These are phyloP conservation scores for Apoderus coryli DNA, from an alignment of 2,888 invertebrate species.

Conservation along the genomic window DNA sequence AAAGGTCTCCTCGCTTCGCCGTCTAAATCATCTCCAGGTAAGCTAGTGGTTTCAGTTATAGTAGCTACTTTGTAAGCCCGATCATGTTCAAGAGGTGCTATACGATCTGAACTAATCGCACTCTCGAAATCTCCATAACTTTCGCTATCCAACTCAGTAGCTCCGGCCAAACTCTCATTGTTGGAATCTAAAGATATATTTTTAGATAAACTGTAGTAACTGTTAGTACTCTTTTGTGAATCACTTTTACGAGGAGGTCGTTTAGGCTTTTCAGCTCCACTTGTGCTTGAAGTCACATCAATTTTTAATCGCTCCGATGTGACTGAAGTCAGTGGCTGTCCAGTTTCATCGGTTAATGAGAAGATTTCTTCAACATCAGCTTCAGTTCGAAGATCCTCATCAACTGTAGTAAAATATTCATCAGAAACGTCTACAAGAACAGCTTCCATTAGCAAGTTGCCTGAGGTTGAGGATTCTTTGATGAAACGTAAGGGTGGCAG, in stretches of 20 bases:
- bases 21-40: constrained; percentile 28
- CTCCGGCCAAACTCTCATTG: constrained; percentile 33
- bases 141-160: constrained; percentile 44
- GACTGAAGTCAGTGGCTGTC: constrained; percentile 29
- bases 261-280: constrained; percentile 40
- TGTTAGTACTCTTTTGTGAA: constrained; percentile 41
- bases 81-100: constrained; percentile 29
- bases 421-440: constrained; percentile 80
- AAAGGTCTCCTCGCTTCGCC: constrained; percentile 21
- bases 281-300: constrained; percentile 33
- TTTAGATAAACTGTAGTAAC: constrained; percentile 46
- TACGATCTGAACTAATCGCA: constrained; percentile 40
- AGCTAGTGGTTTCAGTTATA: constrained; percentile 31
- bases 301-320: constrained; percentile 40
- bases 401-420: constrained; percentile 66
- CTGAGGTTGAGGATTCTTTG: constrained; percentile 78
- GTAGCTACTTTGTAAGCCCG: constrained; percentile 30
- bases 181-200: constrained; percentile 45
- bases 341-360: constrained; percentile 62
- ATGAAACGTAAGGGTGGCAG: constrained; percentile 76
- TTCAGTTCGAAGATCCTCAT: constrained; percentile 74
- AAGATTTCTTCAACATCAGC: constrained; percentile 70
- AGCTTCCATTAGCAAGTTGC: constrained; percentile 80
- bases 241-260: constrained; percentile 50
- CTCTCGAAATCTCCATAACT: constrained; percentile 54